A percentile compares a stretch with the other conserved stretches of the same genome.
These are phyloP conservation scores for Orientallactaga bullata DNA, from an alignment of 2,113 vertebrate genomes.

Conservation along the genomic window DNA sequence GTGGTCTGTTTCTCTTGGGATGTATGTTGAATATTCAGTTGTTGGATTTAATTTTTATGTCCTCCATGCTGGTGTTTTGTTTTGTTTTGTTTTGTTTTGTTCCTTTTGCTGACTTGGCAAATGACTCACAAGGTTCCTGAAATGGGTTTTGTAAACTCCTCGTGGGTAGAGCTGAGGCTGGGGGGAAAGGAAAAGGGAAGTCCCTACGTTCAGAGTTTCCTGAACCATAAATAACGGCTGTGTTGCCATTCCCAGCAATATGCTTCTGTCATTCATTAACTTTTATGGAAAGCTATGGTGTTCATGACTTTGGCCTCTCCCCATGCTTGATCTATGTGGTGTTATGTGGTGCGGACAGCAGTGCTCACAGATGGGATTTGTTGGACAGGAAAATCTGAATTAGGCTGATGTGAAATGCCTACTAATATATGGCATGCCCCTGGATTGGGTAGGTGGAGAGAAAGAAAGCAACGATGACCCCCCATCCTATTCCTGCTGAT, in stretches of 20 bases:
- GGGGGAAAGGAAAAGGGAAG: slow-evolving; percentile 48
- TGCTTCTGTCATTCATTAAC: slow-evolving; percentile 80
- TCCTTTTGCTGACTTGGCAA: slow-evolving; percentile 68
- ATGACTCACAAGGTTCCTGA: slow-evolving; percentile 54
- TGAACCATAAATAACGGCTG: slow-evolving; percentile 66
- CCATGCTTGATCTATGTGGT: slow-evolving; percentile 80
- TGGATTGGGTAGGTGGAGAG: background rate
- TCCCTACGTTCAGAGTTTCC: slow-evolving; percentile 72
- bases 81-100: background rate
- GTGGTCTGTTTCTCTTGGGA: slow-evolving; percentile 65
- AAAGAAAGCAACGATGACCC: background rate
- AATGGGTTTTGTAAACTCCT: slow-evolving; percentile 41
- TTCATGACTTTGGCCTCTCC: slow-evolving; percentile 77
- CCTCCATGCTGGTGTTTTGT: background rate
- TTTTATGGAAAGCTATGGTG: slow-evolving; percentile 83
- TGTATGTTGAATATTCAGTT: background rate
- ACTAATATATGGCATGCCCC: slow-evolving; percentile 55
- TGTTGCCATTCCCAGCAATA: slow-evolving; percentile 72
- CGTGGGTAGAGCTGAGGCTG: background rate
- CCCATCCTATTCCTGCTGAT: background rate
- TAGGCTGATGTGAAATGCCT: slow-evolving; percentile 58
- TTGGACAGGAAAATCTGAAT: slow-evolving; percentile 68
- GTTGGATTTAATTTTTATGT: slow-evolving; percentile 62
- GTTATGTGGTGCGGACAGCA: slow-evolving; percentile 79
- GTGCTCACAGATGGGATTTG: slow-evolving; percentile 76